Evolutionary conservation across 2,888 invertebrate genomes (phyloP), one percentile per base, ranked within the genome.

Genomic region (Uloborus plumipes): DNA sequence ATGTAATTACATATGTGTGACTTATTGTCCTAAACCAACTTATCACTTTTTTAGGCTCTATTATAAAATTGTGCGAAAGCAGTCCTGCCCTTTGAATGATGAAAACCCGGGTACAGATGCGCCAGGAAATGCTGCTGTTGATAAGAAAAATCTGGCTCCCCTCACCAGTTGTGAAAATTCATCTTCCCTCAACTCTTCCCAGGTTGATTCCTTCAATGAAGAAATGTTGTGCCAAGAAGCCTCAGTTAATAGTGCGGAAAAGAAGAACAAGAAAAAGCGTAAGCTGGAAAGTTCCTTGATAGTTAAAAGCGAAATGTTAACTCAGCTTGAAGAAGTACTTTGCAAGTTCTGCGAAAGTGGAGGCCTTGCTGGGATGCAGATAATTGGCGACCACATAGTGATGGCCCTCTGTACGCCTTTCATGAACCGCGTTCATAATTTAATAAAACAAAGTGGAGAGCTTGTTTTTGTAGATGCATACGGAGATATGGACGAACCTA

Each of bases 341-440:
- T 77, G 72, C 26, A 83, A 77, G 51, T 83, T 83, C 31, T 83
- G 83, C 49, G 67, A 83, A 22, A 67, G 51, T 67, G 83, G 77
- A 14, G 77, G 83, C 22, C 53, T 69, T 53, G 83, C 83, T 11
- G 83, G 83, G 0, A 83, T 83, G 83, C 73, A 73, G 72, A 61
- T 72, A 58, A 18, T 82, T 4, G 47, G 59, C 16, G 26, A 69
- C 11, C 16, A 77, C 20, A 72, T 64, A 11, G 77, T 83, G 9
- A 83, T 83, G 77, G 83, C 83, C 3, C 20, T 83, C 16, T 72
- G 76, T 18, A 83, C 77, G 0, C 83, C 83, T 18, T 18, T 83
- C 3, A 83, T 83, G 83, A 67, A 72, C 14, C 62, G 83, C 16
- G 73, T 83, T 4, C 83, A 83, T 18, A 72, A 53, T 1, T 47